Evolutionary conservation across 1,140 invertebrate species (phyloP).

Genomic region (Saccostrea cuccullata): DNA sequence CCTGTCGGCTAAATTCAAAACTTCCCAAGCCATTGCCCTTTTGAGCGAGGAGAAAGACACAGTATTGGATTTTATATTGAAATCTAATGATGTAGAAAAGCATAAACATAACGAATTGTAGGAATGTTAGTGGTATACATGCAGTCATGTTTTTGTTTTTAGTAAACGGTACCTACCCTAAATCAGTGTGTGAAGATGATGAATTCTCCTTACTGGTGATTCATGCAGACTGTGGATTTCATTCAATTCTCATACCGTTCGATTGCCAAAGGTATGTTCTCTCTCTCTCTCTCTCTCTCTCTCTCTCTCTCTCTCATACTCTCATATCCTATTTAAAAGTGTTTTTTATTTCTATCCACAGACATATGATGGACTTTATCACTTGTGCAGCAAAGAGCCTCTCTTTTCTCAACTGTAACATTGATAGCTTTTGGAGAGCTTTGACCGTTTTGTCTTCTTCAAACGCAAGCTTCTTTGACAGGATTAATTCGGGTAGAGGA

Average conservation of each 20-base stretch:
- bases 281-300: neutral
- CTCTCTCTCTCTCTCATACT: neutral
- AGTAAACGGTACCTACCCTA: neutral
- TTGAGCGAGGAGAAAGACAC: no score
- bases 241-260: slow-evolving; percentile 1
- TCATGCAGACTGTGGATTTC: neutral
- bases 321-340: neutral
- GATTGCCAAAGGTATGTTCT: neutral
- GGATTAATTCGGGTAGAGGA: neutral
- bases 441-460: neutral
- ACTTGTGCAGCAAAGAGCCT: neutral
- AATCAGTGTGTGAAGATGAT: neutral
- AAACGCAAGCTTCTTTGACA: neutral
- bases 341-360: neutral
- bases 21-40: no score
- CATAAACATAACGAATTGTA: no score
- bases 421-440: neutral
- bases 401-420: neutral
- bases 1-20: no score
- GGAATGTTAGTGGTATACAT: no score
- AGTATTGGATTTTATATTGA: no score
- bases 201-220: neutral
- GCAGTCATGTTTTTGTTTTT: neutral
- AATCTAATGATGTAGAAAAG: no score
- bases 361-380: neutral